phyloP scores from a whole-genome alignment of 2,888 invertebrate species.

The Ischnura elegans region DNA sequence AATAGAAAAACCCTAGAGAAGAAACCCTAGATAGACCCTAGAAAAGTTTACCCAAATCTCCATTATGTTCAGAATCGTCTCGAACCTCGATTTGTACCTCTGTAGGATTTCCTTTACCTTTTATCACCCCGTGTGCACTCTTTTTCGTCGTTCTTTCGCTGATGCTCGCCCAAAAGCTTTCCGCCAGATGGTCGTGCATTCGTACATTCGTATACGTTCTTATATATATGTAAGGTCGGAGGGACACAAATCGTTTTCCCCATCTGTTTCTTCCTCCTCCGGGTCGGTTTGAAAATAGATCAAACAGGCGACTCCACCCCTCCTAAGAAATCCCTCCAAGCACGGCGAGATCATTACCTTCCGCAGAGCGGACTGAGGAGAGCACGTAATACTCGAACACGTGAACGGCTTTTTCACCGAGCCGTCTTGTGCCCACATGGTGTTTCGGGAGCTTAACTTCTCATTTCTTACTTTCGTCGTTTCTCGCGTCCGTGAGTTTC shows the following conservation, averaged over 20 bases:
- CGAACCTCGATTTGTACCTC: neutral
- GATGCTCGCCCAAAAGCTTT: neutral
- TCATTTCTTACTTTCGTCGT: neutral
- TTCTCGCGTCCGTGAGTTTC: neutral
- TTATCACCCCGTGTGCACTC: too few species aligned
- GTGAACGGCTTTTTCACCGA: neutral
- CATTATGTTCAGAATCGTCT: neutral
- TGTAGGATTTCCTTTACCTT: neutral
- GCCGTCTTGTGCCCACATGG: too few species aligned
- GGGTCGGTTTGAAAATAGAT: neutral
- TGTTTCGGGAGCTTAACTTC: too few species aligned
- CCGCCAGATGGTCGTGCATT: neutral
- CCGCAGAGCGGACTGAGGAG: too few species aligned
- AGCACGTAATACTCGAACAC: neutral
- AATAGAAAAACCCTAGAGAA: too few species aligned
- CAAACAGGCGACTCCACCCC: neutral
- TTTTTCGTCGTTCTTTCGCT: neutral
- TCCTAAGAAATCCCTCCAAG: neutral
- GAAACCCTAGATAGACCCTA: too few species aligned
- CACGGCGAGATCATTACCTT: constrained; percentile 28
- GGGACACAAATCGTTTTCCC: neutral
- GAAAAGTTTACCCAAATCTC: too few species aligned
- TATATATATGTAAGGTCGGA: neutral
- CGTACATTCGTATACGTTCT: neutral
- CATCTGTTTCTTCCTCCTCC: neutral